These are phyloP conservation scores for Lithophane semibrunnea DNA, from an alignment of 2,888 invertebrate species.

Conservation along the genomic window DNA sequence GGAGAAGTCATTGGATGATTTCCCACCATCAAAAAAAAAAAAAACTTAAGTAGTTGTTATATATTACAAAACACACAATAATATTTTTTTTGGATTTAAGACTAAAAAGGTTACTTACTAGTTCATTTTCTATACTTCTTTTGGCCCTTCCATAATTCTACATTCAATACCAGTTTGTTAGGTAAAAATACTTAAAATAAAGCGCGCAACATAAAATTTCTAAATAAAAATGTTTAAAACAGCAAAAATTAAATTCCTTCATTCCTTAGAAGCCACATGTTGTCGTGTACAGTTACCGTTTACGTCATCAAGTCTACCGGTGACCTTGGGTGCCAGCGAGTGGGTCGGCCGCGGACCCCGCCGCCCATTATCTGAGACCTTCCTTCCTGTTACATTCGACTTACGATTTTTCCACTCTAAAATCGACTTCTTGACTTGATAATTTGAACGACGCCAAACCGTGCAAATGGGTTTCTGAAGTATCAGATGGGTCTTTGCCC, in stretches of 20 bases:
- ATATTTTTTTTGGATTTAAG: not conserved
- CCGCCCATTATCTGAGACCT: constrained; percentile 20
- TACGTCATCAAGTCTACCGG: constrained; percentile 33
- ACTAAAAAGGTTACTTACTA: not conserved
- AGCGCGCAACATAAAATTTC: not conserved
- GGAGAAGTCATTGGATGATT: too few species aligned
- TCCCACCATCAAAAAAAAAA: too few species aligned
- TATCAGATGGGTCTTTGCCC: not conserved
- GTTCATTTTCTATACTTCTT: not conserved
- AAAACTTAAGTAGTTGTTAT: not conserved
- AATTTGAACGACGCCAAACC: not conserved
- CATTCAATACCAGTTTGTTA: not conserved
- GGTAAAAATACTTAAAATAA: not conserved
- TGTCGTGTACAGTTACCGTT: constrained; percentile 15
- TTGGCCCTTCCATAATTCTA: not conserved
- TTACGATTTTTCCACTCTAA: not conserved
- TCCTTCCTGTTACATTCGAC: constrained; percentile 19
- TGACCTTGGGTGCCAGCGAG: constrained; percentile 19
- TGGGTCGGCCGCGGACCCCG: constrained; percentile 14
- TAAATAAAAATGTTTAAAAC: not conserved
- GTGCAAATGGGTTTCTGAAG: not conserved
- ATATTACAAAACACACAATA: not conserved
- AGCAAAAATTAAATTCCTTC: constrained; percentile 1
- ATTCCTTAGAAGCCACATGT: constrained; percentile 6
- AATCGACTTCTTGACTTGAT: not conserved